Base-by-base conservation (phyloP, 2,888 invertebrate species). In the Stenichneumon culpator region DNA sequence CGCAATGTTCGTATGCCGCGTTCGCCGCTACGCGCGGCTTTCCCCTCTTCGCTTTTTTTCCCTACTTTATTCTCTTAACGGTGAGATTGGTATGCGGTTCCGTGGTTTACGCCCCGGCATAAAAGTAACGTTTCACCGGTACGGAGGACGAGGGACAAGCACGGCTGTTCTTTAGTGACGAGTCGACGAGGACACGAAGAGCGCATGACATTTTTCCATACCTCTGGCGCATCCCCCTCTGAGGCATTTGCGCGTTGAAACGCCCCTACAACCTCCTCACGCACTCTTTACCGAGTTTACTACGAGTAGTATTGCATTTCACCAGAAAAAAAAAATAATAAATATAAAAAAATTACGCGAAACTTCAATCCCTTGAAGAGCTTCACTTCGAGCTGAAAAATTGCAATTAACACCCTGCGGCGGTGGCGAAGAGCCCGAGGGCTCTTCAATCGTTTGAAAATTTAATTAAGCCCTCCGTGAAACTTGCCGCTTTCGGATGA, bases 41-140 rank as follows among this genome's bases (percentile, higher is more conserved):
- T 67, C 19, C 57, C 57, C 25, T 50, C 11, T 67, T 79, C 36
- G 57, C 57, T 70, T 63, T 16, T 72, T 77, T 81, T 84, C 79
- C 80, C 82, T 79, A 79, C 73, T 73, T 79, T 72, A 57, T 79
- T 83, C 60, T 73, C 68, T 79, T 68, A 67, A 78, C 69, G 75
- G 65, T 36, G 70, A 65, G 77, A 28, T 47, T 73, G 73, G 72
- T 68, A 88, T 89, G 88, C 87, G 90, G 86, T 84, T 88, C 88
- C 89, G 88, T 90, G 90, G 89, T 92, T 92, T 92, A 92, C 92
- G 90, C 88, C 86, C 89, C 74, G 84, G 89, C 90, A 90, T 92
- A 92, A 92, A 92, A 92, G 89, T 91, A 90, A 90, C 80, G 86
- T 87, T 87, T 86, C 75, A n/a, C 57, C 16, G 63, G 25, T n/a